Base-by-base conservation (phyloP, 2,888 invertebrate species). In the Terebella lapidaria region DNA sequence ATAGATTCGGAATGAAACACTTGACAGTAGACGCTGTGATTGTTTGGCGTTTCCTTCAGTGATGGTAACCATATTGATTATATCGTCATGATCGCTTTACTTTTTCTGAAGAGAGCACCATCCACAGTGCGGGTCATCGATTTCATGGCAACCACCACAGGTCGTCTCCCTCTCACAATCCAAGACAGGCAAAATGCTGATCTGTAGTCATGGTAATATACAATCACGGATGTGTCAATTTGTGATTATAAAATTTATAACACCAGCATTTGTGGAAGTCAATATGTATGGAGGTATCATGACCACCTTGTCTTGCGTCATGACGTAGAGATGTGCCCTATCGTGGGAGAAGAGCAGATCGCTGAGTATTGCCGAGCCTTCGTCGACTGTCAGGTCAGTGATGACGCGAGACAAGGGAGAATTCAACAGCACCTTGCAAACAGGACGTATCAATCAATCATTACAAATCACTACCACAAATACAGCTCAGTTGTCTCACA, bases 31-130 rank as follows among this genome's bases (percentile, higher is more conserved):
- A n/a, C n/a, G n/a, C n/a, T n/a, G n/a, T n/a, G n/a, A n/a, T n/a
- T n/a, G n/a, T n/a, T n/a, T n/a, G n/a, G n/a, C n/a, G n/a, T n/a
- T n/a, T n/a, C n/a, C n/a, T n/a, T n/a, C n/a, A n/a, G n/a, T n/a
- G n/a, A n/a, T n/a, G n/a, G n/a, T n/a, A n/a, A n/a, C n/a, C n/a
- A n/a, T n/a, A n/a, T n/a, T n/a, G n/a, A n/a, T n/a, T n/a, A n/a
- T n/a, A 15, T 15, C 42, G n/a, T 15, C 10, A n/a, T 5, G 4
- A 42, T 5, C 10, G 20, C 25, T 62, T 46, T 46, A 79, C 78
- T 72, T 77, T 69, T 74, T 74, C 66, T 76, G 75, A 35, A 78
- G 69, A 2, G 75, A 71, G 61, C 78, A 79, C 79, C 79, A 79
- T 26, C 78, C 79, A 66, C 79, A 79, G 70, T 75, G 76, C 1